Evolutionary conservation across 1,140 invertebrate genomes (phyloP), one percentile per base, ranked within the genome.

Genomic region (Zelostemma sp.): DNA sequence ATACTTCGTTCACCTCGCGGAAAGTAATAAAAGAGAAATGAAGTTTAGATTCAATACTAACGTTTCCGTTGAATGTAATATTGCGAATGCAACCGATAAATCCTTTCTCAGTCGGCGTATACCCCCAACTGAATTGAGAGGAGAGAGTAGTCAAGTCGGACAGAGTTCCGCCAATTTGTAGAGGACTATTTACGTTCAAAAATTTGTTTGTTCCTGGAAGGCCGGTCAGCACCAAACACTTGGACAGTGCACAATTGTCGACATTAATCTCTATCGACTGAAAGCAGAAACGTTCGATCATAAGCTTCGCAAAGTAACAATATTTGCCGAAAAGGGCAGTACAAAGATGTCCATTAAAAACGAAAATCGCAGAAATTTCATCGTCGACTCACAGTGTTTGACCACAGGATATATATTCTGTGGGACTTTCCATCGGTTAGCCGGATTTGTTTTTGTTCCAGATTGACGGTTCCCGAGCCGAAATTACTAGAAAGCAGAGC

Each of bases 51-150:
- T 35, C 12, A 46, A 40, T 31, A 73, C 66, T 85, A 80, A 91
- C 89, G 77, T 88, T 89, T 66, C 89, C 89, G 78, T 95, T 94
- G 71, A 93, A 91, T 0, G 93, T 94, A 48, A 96, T 88, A 77
- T 95, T 95, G 60, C 90, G 90, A 60, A 98, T 91, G 80, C 96
- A 98, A 0, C 96, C 96, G 41, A 88, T 85, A 78, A 95, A 97
- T 57, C 90, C 88, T 53, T 86, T 85, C 15, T 85, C 84, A 0
- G 88, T 90, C 1, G 93, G 93, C 16, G 87, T 83, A 73, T 89
- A 83, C 38, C 86, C 86, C 92, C 91, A 93, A 57, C 88, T 88
- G 63, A 89, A 89, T 4, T 86, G 79, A 0, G 82, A 77, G 1
- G 87, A 87, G 1, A 95, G 82, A 14, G 86, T 77, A 1, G 81